Percentiles rank a stretch among this genome's conserved stretches.
Conservation (phyloP, 2,797 vertebrate genomes). For the Cynodonichthys magdalenae region DNA sequence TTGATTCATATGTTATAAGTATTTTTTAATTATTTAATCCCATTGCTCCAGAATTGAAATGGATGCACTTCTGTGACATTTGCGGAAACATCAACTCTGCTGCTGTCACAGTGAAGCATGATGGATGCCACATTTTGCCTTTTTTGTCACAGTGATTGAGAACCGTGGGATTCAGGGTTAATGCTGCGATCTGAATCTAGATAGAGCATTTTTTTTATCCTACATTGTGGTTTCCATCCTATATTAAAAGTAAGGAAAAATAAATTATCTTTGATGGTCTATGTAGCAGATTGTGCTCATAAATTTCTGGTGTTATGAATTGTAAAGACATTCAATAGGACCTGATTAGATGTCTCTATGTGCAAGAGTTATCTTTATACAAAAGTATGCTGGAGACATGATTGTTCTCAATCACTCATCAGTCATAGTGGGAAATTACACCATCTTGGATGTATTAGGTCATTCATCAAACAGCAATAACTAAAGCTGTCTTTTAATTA, state of each 20-base stretch:
- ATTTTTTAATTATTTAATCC: neutral
- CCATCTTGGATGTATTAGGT: slow-evolving; percentile 19
- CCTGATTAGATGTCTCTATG: too few relatives aligned
- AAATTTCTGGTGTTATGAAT: too few relatives aligned
- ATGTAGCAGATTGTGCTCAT: too few relatives aligned
- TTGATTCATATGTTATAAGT: neutral
- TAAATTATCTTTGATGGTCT: neutral
- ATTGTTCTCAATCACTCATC: too few relatives aligned
- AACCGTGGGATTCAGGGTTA: slow-evolving; percentile 18
- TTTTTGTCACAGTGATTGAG: slow-evolving; percentile 30
- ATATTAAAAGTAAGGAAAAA: neutral
- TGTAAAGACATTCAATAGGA: too few relatives aligned
- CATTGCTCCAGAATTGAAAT: neutral
- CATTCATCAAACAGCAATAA: slow-evolving; percentile 53
- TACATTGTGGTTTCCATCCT: slow-evolving; percentile 4
- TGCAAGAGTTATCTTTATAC: too few relatives aligned
- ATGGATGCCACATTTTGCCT: slow-evolving; percentile 15
- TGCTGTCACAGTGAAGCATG: slow-evolving; percentile 54
- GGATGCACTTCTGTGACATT: neutral
- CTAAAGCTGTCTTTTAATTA: too few relatives aligned
- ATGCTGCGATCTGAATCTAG: slow-evolving; percentile 26
- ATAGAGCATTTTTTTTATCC: slow-evolving; percentile 2
- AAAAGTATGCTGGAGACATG: too few relatives aligned
- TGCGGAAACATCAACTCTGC: neutral
- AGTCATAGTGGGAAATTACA: too few relatives aligned